phyloP scores from a whole-genome alignment of 2,113 vertebrate genomes.

The Serinus canaria region DNA sequence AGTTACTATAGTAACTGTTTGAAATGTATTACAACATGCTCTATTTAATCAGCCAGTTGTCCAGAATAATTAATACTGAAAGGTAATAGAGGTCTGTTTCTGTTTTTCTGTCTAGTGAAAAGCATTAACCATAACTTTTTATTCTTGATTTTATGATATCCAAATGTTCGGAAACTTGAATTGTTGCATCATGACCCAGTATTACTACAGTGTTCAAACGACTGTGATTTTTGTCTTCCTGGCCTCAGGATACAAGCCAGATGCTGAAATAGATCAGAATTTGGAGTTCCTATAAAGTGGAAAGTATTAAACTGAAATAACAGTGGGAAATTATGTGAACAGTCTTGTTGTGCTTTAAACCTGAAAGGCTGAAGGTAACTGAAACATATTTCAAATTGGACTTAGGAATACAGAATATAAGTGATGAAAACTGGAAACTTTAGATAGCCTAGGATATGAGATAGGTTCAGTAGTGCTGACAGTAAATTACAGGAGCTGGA shows the following conservation, averaged over 20 bases:
- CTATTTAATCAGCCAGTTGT: background rate
- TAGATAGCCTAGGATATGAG: background rate
- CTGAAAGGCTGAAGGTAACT: background rate
- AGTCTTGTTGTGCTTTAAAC: background rate
- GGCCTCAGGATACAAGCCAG: background rate
- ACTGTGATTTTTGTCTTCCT: background rate
- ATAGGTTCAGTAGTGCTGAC: background rate
- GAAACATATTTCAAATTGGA: background rate
- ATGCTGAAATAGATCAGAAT: background rate
- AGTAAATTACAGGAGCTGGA: background rate
- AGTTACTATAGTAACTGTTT: conserved; percentile 30
- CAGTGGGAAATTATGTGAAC: background rate
- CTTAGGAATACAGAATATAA: background rate
- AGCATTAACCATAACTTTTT: background rate
- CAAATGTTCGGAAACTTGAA: background rate
- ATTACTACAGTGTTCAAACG: background rate
- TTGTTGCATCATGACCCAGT: background rate
- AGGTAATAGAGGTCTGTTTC: background rate
- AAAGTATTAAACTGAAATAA: background rate
- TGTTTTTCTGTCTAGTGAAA: background rate
- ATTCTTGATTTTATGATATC: background rate
- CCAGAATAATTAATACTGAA: background rate
- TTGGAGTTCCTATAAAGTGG: background rate
- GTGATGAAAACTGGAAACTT: background rate
- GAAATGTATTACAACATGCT: background rate